Percentiles rank a stretch among this genome's conserved stretches.
These are phyloP conservation scores for Hemiprocne comata DNA, from an alignment of 2,113 vertebrate genomes.

Conservation along the genomic window DNA sequence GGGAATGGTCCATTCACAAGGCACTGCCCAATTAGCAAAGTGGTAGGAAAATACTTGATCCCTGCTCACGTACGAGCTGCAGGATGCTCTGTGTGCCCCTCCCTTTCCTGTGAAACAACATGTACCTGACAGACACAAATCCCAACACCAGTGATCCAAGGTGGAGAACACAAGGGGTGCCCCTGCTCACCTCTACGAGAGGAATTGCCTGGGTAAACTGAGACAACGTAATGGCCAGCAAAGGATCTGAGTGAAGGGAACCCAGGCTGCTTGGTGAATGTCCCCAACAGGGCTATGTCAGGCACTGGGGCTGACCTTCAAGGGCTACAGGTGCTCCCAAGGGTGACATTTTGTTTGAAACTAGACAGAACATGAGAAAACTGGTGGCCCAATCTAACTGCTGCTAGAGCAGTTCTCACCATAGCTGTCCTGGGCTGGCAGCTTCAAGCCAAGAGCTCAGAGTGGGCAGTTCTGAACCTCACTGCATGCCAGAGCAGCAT, in stretches of 20 bases:
- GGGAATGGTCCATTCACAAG: not conserved
- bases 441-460: not conserved
- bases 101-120: not conserved
- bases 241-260: not conserved
- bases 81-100: not conserved
- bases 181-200: rapidly evolving
- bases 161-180: not conserved
- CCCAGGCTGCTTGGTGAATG: not conserved
- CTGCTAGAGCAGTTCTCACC: not conserved
- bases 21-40: not conserved
- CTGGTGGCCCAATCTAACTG: not conserved
- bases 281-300: not conserved
- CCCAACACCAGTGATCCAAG: not conserved
- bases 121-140: rapidly evolving
- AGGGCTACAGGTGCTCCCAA: not conserved
- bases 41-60: not conserved
- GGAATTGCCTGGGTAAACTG: not conserved
- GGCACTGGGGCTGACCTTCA: not conserved
- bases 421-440: not conserved
- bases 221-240: not conserved
- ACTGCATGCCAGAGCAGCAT: not conserved
- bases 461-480: not conserved
- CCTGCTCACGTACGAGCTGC: not conserved
- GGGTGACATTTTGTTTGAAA: not conserved
- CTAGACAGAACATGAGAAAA: not conserved